A percentile compares a stretch with the other conserved stretches of the same genome.
These are phyloP conservation scores for Sminthurides aquaticus DNA, from an alignment of 2,888 invertebrate species.

Conservation along the genomic window DNA sequence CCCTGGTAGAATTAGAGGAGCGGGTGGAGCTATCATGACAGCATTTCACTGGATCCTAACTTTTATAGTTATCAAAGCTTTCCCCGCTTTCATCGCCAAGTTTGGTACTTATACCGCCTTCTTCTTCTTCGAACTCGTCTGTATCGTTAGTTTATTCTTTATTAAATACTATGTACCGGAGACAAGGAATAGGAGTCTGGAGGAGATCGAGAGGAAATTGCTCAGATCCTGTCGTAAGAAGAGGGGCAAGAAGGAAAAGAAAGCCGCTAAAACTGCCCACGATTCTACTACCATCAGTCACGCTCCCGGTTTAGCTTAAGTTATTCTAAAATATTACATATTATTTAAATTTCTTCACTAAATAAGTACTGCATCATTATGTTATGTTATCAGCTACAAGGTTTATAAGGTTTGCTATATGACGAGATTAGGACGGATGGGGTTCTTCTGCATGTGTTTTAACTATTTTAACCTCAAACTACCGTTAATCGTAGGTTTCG, in stretches of 20 bases:
- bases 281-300: background rate
- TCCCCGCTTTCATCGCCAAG: constrained; percentile 58
- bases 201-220: constrained; percentile 80
- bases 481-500: too few relatives aligned
- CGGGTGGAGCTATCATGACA: constrained; percentile 80
- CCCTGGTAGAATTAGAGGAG: constrained; percentile 73
- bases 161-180: constrained; percentile 81
- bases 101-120: constrained; percentile 67
- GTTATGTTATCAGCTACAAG: too few relatives aligned
- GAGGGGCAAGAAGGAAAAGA: background rate
- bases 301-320: background rate
- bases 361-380: too few relatives aligned
- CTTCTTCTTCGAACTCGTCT: constrained; percentile 70
- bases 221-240: constrained; percentile 2
- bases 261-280: background rate
- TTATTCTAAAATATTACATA: too few relatives aligned
- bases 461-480: too few relatives aligned
- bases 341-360: too few relatives aligned
- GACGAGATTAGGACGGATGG: too few relatives aligned
- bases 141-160: constrained; percentile 66
- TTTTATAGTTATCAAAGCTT: constrained; percentile 79
- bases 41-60: constrained; percentile 86
- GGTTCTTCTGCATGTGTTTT: too few relatives aligned
- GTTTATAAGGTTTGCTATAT: too few relatives aligned
- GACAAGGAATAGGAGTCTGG: constrained; percentile 83